Conservation (phyloP, 2,888 invertebrate species). For the Zele albiditarsus region DNA sequence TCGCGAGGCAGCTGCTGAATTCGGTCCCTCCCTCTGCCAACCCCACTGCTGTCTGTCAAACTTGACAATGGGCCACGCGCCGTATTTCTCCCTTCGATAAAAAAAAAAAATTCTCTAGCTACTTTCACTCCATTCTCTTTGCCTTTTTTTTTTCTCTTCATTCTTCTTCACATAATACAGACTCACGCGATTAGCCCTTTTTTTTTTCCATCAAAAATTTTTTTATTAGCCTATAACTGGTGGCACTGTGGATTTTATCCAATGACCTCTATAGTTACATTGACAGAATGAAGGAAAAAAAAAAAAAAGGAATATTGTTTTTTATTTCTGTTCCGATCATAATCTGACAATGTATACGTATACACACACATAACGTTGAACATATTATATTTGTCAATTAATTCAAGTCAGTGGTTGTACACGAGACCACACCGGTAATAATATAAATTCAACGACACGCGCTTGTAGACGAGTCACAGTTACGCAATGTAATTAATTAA, state of each 20-base stretch:
- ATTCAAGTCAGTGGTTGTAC: not conserved
- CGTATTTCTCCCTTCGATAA: slow-evolving; percentile 8
- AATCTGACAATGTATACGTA: not conserved
- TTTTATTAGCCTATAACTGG: slow-evolving; percentile 7
- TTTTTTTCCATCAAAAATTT: slow-evolving; percentile 27
- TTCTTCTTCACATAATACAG: slow-evolving; percentile 1
- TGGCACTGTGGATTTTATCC: not conserved
- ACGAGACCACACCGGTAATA: not conserved
- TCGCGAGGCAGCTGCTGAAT: slow-evolving; percentile 43
- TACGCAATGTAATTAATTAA: slow-evolving; percentile 7
- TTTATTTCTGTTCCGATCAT: not conserved
- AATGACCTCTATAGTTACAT: not conserved
- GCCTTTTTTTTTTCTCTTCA: slow-evolving; percentile 25
- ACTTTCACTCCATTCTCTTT: slow-evolving; percentile 33
- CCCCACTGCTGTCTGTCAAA: slow-evolving; percentile 48
- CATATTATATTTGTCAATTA: slow-evolving; percentile 9
- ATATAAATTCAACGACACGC: not conserved
- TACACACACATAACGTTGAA: not conserved
- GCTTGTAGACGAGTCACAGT: not conserved
- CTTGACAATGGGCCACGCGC: slow-evolving; percentile 59
- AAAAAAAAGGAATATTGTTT: not conserved
- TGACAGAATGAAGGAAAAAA: not conserved
- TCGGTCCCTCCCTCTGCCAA: slow-evolving; percentile 19
- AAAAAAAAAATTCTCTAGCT: slow-evolving; percentile 10
- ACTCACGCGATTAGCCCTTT: slow-evolving; percentile 42